Percentiles rank a stretch among this genome's conserved stretches.
These are phyloP conservation scores for Choloepus hoffmanni DNA, from an alignment of 2,113 vertebrate species.

Conservation along the genomic window DNA sequence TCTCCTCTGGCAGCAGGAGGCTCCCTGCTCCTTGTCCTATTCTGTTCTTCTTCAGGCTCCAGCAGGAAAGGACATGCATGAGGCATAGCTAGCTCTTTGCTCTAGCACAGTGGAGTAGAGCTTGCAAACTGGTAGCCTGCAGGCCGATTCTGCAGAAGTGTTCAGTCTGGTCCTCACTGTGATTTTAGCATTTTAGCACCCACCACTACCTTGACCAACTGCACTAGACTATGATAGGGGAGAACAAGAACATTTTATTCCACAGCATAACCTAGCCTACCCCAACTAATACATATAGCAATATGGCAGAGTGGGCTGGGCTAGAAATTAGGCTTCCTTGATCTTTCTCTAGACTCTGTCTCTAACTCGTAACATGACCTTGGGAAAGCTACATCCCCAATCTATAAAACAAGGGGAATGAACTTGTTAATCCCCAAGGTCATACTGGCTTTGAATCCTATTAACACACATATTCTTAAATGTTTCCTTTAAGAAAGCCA, in stretches of 20 bases:
- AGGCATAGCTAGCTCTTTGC: not conserved
- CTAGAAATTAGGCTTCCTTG: not conserved
- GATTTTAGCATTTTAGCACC: conserved; percentile 7
- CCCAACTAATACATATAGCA: not conserved
- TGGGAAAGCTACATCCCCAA: not conserved
- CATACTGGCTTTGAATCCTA: not conserved
- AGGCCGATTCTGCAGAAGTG: not conserved
- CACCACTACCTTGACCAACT: not conserved
- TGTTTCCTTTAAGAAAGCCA: not conserved
- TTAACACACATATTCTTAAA: not conserved
- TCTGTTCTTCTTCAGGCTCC: not conserved
- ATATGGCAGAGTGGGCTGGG: not conserved
- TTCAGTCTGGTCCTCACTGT: conserved; percentile 16
- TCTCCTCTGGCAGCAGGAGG: not conserved
- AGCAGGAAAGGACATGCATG: not conserved
- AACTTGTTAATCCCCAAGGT: not conserved
- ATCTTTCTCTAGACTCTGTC: not conserved
- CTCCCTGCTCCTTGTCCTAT: not conserved
- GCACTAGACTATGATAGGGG: not conserved
- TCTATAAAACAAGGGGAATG: not conserved
- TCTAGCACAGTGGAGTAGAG: not conserved
- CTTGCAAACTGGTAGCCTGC: not conserved
- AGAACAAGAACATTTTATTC: not conserved
- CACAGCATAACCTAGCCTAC: not conserved
- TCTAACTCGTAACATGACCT: not conserved